Evolutionary conservation across 2,797 vertebrate genomes (phyloP).

Genomic region (Uromys caudimaculatus): DNA sequence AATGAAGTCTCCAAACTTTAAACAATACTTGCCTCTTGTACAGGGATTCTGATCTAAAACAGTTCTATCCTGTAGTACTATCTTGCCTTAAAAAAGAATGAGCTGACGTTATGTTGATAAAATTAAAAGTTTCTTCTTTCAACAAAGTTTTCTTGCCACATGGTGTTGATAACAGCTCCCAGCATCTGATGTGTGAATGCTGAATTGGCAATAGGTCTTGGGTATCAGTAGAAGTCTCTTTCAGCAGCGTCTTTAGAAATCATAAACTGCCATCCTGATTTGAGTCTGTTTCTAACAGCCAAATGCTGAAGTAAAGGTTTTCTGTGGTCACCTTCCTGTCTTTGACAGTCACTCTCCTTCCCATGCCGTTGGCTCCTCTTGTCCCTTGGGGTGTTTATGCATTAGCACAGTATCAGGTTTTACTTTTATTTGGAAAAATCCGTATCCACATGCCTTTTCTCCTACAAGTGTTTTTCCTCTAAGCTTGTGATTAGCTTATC

Average conservation of each 20-base stretch:
- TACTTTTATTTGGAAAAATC: background rate
- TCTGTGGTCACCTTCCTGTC: background rate
- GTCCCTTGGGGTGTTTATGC: background rate
- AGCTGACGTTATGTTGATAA: constrained; percentile 16
- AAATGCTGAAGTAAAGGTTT: background rate
- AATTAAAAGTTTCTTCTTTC: constrained; percentile 47
- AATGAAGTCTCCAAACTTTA: background rate
- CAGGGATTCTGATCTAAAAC: background rate
- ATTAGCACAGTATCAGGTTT: background rate
- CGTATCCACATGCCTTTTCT: background rate
- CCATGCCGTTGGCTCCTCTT: background rate
- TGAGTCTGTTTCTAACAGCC: background rate
- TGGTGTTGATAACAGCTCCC: constrained; percentile 65
- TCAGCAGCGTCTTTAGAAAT: constrained; percentile 61
- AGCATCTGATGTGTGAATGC: constrained; percentile 74
- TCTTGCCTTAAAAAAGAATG: constrained; percentile 10
- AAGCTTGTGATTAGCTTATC: background rate
- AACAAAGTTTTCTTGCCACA: constrained; percentile 70
- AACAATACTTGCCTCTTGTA: background rate
- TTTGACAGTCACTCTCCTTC: background rate
- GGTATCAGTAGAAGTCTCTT: constrained; percentile 45
- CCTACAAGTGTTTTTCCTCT: background rate
- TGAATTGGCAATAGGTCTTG: constrained; percentile 69
- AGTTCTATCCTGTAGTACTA: background rate
- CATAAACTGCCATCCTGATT: constrained; percentile 36